A percentile compares a stretch with the other conserved stretches of the same genome.
Conservation (phyloP, 2,113 vertebrate species). For the Lamprologus tigripictilis region DNA sequence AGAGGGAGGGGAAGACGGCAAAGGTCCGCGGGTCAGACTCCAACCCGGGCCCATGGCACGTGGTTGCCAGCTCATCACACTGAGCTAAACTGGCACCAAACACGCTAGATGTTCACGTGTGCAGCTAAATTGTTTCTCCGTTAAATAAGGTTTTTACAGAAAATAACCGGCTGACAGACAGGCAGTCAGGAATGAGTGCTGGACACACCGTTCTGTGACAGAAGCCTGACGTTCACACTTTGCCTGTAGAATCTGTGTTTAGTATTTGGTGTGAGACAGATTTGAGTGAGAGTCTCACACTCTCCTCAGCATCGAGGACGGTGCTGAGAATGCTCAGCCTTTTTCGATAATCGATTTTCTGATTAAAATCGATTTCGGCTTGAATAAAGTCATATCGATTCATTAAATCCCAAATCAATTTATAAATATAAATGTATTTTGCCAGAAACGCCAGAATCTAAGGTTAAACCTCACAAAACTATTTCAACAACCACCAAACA, state of each 20-base stretch:
- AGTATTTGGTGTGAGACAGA: not conserved
- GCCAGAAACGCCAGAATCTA: not conserved
- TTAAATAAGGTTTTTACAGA: not conserved
- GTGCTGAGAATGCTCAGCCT: not conserved
- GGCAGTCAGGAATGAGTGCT: not conserved
- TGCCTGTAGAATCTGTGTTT: not conserved
- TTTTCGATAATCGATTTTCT: not conserved
- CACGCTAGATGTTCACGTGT: fast-evolving
- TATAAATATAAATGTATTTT: not conserved
- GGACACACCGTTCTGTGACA: not conserved
- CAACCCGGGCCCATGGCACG: not conserved
- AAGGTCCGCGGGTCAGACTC: not conserved
- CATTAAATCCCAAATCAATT: not conserved
- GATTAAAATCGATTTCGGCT: not conserved
- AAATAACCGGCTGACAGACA: not conserved
- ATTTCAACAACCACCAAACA: not conserved
- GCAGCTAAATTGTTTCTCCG: not conserved
- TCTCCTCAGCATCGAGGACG: not conserved
- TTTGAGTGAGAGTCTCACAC: not conserved
- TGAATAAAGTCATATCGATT: not conserved
- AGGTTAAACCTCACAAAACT: not conserved
- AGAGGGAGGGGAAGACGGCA: not conserved
- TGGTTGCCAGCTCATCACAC: not conserved
- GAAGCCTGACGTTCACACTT: not conserved
- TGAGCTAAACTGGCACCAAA: not conserved